These are phyloP conservation scores for Vanessa atalanta DNA, from an alignment of 1,140 invertebrate genomes.

Conservation along the genomic window DNA sequence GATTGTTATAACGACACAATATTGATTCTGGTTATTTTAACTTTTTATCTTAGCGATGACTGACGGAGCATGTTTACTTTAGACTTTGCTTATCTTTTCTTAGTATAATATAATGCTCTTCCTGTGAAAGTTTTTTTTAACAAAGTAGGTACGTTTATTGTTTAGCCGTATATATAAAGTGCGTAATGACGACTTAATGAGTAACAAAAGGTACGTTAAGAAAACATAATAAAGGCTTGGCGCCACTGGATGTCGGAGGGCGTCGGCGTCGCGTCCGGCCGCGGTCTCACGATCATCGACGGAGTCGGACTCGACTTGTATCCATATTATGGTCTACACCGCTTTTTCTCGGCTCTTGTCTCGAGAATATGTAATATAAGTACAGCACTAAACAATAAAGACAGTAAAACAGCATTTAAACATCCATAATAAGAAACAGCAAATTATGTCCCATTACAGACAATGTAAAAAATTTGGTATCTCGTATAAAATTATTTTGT, in stretches of 20 bases:
- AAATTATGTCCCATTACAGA: slow-evolving; percentile 44
- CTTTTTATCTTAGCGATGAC: slow-evolving; percentile 5
- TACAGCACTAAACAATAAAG: slow-evolving; percentile 42
- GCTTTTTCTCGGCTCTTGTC: slow-evolving; percentile 49
- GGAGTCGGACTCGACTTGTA: slow-evolving; percentile 44
- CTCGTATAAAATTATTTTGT: slow-evolving; percentile 32
- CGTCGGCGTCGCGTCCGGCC: slow-evolving; percentile 24
- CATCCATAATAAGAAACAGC: slow-evolving; percentile 40
- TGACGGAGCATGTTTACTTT: slow-evolving; percentile 6
- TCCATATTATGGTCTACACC: slow-evolving; percentile 43
- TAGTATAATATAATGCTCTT: slow-evolving; percentile 10
- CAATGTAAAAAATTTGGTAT: slow-evolving; percentile 27
- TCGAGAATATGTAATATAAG: slow-evolving; percentile 35
- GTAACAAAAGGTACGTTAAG: slow-evolving; percentile 1
- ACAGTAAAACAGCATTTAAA: slow-evolving; percentile 43
- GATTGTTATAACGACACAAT: background rate
- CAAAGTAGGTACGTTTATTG: background rate
- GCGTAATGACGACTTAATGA: background rate
- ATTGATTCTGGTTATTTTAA: background rate
- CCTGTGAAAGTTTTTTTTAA: background rate
- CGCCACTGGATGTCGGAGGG: slow-evolving; percentile 33
- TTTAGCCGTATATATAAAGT: slow-evolving; percentile 6
- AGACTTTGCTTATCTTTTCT: slow-evolving; percentile 8
- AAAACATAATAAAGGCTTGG: slow-evolving; percentile 27
- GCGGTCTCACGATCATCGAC: slow-evolving; percentile 42